Evolutionary conservation across 2,888 invertebrate genomes (phyloP), one percentile per base, ranked within the genome.

Genomic region (Antheraea assamensis): DNA sequence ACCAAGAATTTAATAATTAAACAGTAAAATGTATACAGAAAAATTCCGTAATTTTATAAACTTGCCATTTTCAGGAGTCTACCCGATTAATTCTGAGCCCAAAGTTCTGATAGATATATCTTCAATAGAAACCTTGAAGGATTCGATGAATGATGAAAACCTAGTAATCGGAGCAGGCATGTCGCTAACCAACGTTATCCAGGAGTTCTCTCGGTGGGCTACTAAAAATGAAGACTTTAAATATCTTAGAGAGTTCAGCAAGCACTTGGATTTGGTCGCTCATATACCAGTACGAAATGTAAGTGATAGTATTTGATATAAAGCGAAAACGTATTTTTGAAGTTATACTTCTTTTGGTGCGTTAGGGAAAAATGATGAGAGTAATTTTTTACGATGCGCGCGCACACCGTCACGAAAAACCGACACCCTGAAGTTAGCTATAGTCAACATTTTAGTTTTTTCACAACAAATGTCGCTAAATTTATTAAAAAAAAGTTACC

Each of bases 271-370:
- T 79, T 85, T 96, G 73, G 95, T 97, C 3, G 97, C 97, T 0
- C 96, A 96, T 85, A 94, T 96, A 5, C 96, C 97, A 27, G 96
- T 97, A 0, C 93, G 97, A 86, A 97, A 97, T 90, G 97, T 97
- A 87, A 94, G 96, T 91, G n/a, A 58, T 58, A 4, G 24, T n/a
- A 58, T 24, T 58, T 24, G 3, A 19, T 52, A 52, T n/a, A n/a
- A n/a, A n/a, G n/a, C n/a, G n/a, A n/a, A n/a, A n/a, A n/a, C n/a
- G n/a, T n/a, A n/a, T n/a, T n/a, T n/a, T n/a, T n/a, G n/a, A n/a
- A n/a, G n/a, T n/a, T n/a, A n/a, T n/a, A n/a, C n/a, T n/a, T n/a
- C n/a, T n/a, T n/a, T n/a, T n/a, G n/a, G n/a, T n/a, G n/a, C n/a
- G n/a, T n/a, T n/a, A n/a, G n/a, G n/a, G n/a, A n/a, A n/a, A n/a